Evolutionary conservation across 2,797 vertebrate species (phyloP).

Genomic region (Siniperca undulata): DNA sequence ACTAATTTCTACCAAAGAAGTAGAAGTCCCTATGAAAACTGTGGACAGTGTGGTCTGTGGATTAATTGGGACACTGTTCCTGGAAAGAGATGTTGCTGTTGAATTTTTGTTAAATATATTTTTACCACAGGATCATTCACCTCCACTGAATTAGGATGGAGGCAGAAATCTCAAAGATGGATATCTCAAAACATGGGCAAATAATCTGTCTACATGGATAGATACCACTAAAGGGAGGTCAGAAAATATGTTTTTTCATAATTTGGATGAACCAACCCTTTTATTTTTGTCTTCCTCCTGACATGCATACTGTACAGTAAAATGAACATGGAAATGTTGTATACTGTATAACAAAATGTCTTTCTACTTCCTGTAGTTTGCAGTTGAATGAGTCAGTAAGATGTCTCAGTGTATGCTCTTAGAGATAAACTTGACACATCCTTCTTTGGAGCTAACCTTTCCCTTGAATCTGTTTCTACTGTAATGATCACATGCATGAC

Average conservation of each 20-base stretch:
- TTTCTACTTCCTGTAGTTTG: not conserved
- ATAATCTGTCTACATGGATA: not conserved
- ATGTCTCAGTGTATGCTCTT: not conserved
- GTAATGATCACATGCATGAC: conserved; percentile 40
- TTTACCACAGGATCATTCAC: not conserved
- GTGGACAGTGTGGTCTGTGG: not conserved
- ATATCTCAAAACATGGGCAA: not conserved
- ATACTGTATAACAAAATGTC: not conserved
- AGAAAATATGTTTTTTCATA: not conserved
- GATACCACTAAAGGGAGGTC: not conserved
- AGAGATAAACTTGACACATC: not conserved
- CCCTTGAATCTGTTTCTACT: not conserved
- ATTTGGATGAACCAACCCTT: not conserved
- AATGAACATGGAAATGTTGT: not conserved
- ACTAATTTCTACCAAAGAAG: not conserved
- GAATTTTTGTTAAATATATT: not conserved
- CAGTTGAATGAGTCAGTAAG: not conserved
- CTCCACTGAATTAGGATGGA: not conserved
- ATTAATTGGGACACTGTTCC: not conserved
- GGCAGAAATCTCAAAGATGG: not conserved
- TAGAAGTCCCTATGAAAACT: not conserved
- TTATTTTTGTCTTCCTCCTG: not conserved
- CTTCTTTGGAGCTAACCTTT: conserved; percentile 30
- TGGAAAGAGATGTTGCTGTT: not conserved
- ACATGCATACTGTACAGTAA: not conserved